phyloP scores from a whole-genome alignment of 1,140 invertebrate genomes.

The Tigriopus japonicus region DNA sequence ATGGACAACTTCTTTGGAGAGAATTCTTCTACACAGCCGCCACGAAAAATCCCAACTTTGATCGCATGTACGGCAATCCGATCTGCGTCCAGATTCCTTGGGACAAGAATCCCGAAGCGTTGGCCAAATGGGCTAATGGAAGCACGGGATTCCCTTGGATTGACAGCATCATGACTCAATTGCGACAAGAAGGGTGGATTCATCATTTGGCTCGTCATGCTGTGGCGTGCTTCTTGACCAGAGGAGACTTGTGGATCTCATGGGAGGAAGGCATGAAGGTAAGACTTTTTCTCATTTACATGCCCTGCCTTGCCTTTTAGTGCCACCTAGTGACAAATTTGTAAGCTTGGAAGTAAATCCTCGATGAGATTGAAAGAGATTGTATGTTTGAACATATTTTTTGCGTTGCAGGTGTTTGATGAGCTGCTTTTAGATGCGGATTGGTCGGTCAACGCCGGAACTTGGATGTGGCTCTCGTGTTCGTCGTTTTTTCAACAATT shows the following conservation, averaged over 20 bases:
- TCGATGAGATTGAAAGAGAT: too few species aligned
- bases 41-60: slow-evolving; percentile 71
- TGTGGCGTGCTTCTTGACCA: slow-evolving; percentile 68
- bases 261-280: slow-evolving; percentile 64
- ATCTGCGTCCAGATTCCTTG: slow-evolving; percentile 82
- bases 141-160: slow-evolving; percentile 82
- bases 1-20: slow-evolving; percentile 69
- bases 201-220: slow-evolving; percentile 70
- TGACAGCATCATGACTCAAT: slow-evolving; percentile 76
- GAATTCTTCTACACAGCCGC: slow-evolving; percentile 81
- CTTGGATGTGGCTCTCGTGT: slow-evolving; percentile 82
- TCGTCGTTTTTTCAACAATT: slow-evolving; percentile 83
- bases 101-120: slow-evolving; percentile 61
- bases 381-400: neutral
- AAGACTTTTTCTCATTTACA: too few species aligned
- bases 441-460: slow-evolving; percentile 79
- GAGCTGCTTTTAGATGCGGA: slow-evolving; percentile 73
- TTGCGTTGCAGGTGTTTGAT: slow-evolving; percentile 53
- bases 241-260: slow-evolving; percentile 72
- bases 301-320: too few species aligned
- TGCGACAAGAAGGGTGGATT: slow-evolving; percentile 72
- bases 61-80: slow-evolving; percentile 68
- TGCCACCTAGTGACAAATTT: too few species aligned
- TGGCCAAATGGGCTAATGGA: slow-evolving; percentile 73
- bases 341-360: too few species aligned